These are phyloP conservation scores for Itoplectis maculator DNA, from an alignment of 2,888 invertebrate genomes.

Conservation along the genomic window DNA sequence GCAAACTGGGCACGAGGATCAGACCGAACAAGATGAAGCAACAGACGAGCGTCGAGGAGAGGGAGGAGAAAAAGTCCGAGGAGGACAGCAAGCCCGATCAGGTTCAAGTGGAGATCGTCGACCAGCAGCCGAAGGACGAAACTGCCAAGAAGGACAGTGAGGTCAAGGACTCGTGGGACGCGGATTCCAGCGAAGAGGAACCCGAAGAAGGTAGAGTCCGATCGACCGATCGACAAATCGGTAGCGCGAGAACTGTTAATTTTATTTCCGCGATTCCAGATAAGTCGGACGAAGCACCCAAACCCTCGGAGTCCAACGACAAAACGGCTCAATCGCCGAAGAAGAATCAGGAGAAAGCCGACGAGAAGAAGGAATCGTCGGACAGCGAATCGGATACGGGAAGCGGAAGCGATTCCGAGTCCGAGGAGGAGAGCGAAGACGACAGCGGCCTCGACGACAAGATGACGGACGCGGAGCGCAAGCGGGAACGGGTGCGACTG, in stretches of 20 bases:
- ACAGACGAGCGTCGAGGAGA: slow-evolving; percentile 87
- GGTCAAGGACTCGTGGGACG: slow-evolving; percentile 95
- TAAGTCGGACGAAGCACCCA: slow-evolving; percentile 78
- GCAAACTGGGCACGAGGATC: slow-evolving; percentile 90
- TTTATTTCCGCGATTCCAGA: slow-evolving; percentile 66
- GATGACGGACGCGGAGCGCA: slow-evolving; percentile 91
- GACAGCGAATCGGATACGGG: slow-evolving; percentile 79
- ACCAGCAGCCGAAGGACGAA: slow-evolving; percentile 84
- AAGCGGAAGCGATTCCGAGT: slow-evolving; percentile 86
- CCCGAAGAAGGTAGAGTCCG: slow-evolving; percentile 81
- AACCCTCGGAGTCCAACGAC: slow-evolving; percentile 77
- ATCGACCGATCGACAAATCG: not conserved
- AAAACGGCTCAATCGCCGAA: slow-evolving; percentile 61
- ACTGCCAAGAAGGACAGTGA: slow-evolving; percentile 84
- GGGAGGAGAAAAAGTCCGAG: slow-evolving; percentile 85
- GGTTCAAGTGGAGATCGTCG: slow-evolving; percentile 85
- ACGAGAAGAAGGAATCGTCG: slow-evolving; percentile 82
- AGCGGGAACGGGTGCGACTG: slow-evolving; percentile 89
- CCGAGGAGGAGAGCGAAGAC: slow-evolving; percentile 86
- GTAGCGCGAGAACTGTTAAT: not conserved
- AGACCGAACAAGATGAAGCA: slow-evolving; percentile 90
- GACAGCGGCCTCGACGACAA: slow-evolving; percentile 86
- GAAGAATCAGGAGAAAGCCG: slow-evolving; percentile 76
- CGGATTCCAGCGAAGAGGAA: slow-evolving; percentile 88
- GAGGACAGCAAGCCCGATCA: slow-evolving; percentile 77